phyloP scores from a whole-genome alignment of 2,113 vertebrate species.

The Microtus montanus region DNA sequence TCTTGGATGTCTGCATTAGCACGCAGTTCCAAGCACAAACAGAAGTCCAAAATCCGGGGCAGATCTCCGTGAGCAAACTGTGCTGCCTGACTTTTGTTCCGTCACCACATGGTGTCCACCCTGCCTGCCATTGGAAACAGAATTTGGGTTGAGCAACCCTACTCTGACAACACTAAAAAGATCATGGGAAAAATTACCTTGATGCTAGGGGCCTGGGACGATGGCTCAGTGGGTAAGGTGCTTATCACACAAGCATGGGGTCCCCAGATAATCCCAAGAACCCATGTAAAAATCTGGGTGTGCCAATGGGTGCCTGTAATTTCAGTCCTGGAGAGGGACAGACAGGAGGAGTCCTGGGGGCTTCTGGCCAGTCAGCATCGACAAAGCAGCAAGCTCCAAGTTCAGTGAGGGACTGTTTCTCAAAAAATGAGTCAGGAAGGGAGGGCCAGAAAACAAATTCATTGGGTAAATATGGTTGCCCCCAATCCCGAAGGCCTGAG shows the following conservation, averaged over 20 bases:
- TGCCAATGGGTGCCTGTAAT: background rate
- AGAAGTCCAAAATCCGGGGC: background rate
- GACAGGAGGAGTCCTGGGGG: background rate
- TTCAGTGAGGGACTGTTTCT: background rate
- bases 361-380: background rate
- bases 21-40: background rate
- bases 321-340: background rate
- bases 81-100: background rate
- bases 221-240: background rate
- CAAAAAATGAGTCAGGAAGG: background rate
- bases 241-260: background rate
- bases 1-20: too few relatives aligned
- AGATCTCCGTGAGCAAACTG: background rate
- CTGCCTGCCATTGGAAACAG: background rate
- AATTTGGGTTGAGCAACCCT: background rate
- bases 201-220: background rate
- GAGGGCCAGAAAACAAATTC: background rate
- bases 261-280: background rate
- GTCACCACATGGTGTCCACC: rapidly evolving
- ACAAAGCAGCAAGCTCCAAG: background rate
- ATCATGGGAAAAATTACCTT: background rate
- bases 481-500: background rate
- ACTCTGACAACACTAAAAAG: background rate
- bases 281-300: background rate
- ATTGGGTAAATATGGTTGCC: background rate